Conservation (phyloP, 2,113 vertebrate species). For the Rhinichthys klamathensis region DNA sequence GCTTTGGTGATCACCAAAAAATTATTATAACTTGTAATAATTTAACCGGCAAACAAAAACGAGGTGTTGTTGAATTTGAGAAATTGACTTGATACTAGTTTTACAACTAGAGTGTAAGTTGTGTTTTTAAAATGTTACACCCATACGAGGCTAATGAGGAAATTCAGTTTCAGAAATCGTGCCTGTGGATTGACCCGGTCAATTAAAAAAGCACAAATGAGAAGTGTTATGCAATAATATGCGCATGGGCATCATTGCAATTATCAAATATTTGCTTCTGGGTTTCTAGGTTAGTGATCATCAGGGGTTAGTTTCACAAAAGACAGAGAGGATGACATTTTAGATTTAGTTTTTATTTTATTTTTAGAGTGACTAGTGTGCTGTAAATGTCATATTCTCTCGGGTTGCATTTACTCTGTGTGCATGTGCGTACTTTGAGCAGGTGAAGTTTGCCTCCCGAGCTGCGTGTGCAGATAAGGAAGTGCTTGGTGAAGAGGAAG, state of each 20-base stretch:
- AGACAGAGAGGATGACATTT: background rate
- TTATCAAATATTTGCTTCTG: background rate
- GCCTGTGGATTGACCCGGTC: background rate
- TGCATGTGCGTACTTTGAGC: constrained; percentile 83
- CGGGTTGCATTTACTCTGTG: background rate
- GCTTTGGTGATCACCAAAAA: constrained; percentile 6
- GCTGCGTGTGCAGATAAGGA: constrained; percentile 96
- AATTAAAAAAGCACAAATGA: background rate
- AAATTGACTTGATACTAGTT: background rate
- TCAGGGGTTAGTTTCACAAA: background rate
- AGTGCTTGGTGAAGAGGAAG: constrained; percentile 98
- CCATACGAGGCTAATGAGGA: background rate
- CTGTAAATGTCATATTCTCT: background rate
- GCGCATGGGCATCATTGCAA: background rate
- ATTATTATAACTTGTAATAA: background rate
- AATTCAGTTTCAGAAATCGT: background rate
- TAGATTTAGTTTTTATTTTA: no score
- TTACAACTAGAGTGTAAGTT: no score
- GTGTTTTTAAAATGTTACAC: background rate
- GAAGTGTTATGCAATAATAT: background rate
- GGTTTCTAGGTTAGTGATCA: background rate
- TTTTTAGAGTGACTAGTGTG: background rate
- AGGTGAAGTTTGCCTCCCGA: constrained; percentile 98
- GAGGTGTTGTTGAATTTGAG: background rate
- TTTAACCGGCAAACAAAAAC: background rate